Conservation (phyloP, 2,113 vertebrate genomes). For the Muscicapa adusta region DNA sequence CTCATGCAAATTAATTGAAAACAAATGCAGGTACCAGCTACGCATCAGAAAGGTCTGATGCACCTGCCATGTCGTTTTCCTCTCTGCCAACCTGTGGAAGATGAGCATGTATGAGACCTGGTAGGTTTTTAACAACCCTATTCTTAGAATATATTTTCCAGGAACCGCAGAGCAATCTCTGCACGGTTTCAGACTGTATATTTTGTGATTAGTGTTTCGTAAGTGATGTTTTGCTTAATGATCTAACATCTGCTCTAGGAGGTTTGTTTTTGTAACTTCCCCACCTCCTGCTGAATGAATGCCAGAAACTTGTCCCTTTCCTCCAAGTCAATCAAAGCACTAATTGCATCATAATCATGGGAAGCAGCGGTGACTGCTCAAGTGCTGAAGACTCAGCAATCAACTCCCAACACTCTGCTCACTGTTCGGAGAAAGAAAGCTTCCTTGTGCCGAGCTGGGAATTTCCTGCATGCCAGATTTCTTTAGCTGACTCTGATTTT, state of each 20-base stretch:
- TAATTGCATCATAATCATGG: conserved; percentile 57
- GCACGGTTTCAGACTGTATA: conserved; percentile 43
- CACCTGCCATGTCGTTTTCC: conserved; percentile 1
- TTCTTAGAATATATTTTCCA: conserved; percentile 43
- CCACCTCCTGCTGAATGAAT: conserved; percentile 52
- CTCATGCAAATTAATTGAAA: neutral
- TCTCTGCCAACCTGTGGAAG: neutral
- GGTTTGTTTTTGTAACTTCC: conserved; percentile 64
- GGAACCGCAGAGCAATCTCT: neutral
- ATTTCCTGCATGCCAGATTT: neutral
- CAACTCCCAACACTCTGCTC: neutral
- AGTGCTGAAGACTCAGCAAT: conserved; percentile 47
- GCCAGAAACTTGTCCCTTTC: conserved; percentile 58
- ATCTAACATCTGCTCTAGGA: conserved; percentile 68
- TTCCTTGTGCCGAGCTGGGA: neutral
- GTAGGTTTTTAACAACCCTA: neutral
- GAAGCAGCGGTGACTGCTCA: conserved; percentile 15
- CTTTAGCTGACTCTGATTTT: neutral
- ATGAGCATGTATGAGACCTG: neutral
- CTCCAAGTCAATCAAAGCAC: conserved; percentile 57
- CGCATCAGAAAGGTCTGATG: neutral
- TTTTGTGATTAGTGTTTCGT: conserved; percentile 66
- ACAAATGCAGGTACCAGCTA: neutral
- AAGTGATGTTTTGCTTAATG: conserved; percentile 67
- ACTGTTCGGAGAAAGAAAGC: neutral